Conservation (phyloP, 1,140 invertebrate genomes). For the Bombus haemorrhoidalis region DNA sequence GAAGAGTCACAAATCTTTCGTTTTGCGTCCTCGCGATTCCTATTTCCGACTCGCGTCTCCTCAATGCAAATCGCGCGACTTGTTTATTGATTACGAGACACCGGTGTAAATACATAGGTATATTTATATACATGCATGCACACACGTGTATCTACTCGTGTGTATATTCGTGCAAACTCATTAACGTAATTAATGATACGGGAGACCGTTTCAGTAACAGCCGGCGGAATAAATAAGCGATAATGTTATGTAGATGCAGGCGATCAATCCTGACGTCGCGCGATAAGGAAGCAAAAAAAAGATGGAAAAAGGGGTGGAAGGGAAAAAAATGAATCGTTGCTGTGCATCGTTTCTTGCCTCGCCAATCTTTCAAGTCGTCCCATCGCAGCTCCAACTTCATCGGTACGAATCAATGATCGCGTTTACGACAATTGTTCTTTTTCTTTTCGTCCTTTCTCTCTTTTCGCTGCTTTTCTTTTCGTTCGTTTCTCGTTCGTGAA, state of each 20-base stretch:
- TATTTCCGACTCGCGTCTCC: not conserved
- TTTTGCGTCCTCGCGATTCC: not conserved
- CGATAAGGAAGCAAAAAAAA: conserved; percentile 34
- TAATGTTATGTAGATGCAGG: conserved; percentile 52
- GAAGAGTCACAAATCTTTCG: not conserved
- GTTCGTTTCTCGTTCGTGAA: not conserved
- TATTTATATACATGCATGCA: not conserved
- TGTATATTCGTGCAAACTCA: conserved; percentile 37
- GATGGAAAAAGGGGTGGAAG: not conserved
- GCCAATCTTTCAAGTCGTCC: not conserved
- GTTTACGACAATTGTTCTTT: conserved; percentile 10
- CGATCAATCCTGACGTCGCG: conserved; percentile 47
- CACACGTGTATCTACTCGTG: no score
- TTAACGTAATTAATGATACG: conserved; percentile 55
- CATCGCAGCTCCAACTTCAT: not conserved
- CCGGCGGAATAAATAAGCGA: conserved; percentile 52
- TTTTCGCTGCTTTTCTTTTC: not conserved
- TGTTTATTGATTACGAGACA: conserved; percentile 29
- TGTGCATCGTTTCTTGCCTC: not conserved
- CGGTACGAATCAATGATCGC: conserved; percentile 14
- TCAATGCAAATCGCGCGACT: conserved; percentile 4
- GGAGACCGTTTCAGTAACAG: conserved; percentile 50
- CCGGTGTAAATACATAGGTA: not conserved
- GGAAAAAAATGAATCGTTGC: conserved; percentile 22
- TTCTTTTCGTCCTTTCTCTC: not conserved